Evolutionary conservation across 2,888 invertebrate genomes (phyloP).

Genomic region (Coenonympha glycerion): DNA sequence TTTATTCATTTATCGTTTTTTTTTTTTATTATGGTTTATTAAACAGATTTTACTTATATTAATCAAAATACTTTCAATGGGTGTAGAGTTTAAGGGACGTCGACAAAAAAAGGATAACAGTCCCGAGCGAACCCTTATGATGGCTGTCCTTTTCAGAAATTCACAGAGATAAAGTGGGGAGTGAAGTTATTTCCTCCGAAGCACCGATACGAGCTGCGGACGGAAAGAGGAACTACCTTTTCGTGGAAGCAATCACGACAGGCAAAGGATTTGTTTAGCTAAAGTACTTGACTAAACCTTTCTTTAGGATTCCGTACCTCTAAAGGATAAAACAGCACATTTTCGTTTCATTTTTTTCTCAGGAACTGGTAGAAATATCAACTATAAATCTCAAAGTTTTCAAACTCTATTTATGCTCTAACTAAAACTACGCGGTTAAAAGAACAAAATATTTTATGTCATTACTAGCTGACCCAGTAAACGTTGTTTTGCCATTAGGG

Average conservation of each 20-base stretch:
- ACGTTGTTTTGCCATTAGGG: no score
- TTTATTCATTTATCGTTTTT: no score
- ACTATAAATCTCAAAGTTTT: no score
- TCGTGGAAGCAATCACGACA: slow-evolving; percentile 53
- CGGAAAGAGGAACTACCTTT: slow-evolving; percentile 55
- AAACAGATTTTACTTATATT: not conserved
- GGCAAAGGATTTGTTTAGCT: slow-evolving; percentile 34
- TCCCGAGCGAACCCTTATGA: slow-evolving; percentile 28
- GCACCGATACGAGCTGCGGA: slow-evolving; percentile 43
- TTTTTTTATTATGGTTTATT: not conserved
- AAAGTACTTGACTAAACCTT: slow-evolving; percentile 7
- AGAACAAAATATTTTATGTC: no score
- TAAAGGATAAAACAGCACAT: no score
- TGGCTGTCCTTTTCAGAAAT: slow-evolving; percentile 33
- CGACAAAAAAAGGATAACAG: slow-evolving; percentile 19
- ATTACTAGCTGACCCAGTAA: no score
- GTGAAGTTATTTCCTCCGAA: slow-evolving; percentile 47
- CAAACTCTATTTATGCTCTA: no score
- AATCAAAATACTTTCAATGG: not conserved
- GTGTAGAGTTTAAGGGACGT: not conserved
- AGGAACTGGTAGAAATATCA: no score
- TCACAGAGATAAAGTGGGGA: slow-evolving; percentile 41
- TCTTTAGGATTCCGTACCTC: no score
- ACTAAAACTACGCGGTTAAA: no score
- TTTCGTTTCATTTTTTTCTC: no score